phyloP scores from a whole-genome alignment of 2,797 vertebrate species.

The Falco peregrinus region DNA sequence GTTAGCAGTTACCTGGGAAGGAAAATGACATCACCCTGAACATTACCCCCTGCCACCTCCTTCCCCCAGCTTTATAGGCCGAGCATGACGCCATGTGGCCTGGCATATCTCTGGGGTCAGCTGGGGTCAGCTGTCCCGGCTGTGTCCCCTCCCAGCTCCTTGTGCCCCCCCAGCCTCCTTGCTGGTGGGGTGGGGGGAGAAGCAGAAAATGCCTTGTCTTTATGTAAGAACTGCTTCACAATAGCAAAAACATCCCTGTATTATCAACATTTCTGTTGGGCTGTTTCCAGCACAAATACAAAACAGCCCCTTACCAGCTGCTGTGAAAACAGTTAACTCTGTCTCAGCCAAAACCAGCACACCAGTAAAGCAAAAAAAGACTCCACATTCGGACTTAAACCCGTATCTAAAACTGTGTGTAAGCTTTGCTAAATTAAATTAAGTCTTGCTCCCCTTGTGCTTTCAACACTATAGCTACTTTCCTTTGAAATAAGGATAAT shows the following conservation, averaged over 20 bases:
- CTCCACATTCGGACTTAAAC: not conserved
- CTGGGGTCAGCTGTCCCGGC: too few relatives aligned
- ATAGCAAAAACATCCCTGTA: accelerated
- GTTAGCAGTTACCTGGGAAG: too few relatives aligned
- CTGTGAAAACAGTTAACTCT: not conserved
- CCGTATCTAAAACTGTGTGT: not conserved
- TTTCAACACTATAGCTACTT: not conserved
- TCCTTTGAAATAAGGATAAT: not conserved
- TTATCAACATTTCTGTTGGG: not conserved
- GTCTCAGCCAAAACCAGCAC: not conserved
- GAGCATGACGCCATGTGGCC: accelerated
- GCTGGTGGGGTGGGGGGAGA: accelerated
- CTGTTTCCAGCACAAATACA: not conserved
- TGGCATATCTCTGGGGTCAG: not conserved
- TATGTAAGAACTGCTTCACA: not conserved
- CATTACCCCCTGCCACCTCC: too few relatives aligned
- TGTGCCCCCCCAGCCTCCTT: accelerated
- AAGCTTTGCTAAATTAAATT: not conserved
- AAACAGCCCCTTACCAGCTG: not conserved
- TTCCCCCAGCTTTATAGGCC: not conserved
- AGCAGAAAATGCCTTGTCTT: not conserved
- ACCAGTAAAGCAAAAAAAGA: not conserved
- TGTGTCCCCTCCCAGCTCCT: not conserved
- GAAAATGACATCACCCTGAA: accelerated
- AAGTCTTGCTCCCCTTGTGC: not conserved